Evolutionary conservation across 2,113 vertebrate species (phyloP).

Genomic region (Scytalopus superciliaris): DNA sequence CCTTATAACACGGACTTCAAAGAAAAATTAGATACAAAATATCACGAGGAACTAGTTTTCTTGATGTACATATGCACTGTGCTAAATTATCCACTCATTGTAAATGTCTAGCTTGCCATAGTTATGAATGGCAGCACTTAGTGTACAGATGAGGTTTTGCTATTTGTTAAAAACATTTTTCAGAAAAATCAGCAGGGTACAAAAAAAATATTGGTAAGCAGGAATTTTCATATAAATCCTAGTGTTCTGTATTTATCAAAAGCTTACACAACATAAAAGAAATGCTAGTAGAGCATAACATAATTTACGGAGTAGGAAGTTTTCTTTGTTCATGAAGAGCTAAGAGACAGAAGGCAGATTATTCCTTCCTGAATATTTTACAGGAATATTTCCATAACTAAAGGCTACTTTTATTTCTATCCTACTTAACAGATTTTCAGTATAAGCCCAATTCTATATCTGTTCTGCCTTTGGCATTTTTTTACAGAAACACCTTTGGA

Average conservation of each 20-base stretch:
- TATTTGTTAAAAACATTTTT: background rate
- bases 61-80: accelerated
- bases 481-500: background rate
- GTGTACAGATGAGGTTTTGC: background rate
- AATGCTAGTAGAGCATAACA: background rate
- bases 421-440: background rate
- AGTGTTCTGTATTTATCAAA: background rate
- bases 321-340: background rate
- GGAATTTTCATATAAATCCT: background rate
- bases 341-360: background rate
- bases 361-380: background rate
- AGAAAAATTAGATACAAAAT: background rate
- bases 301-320: background rate
- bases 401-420: background rate
- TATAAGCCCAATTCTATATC: background rate
- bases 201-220: background rate
- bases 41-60: background rate
- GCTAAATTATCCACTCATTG: background rate
- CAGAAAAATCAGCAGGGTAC: background rate
- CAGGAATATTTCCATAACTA: background rate
- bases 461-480: background rate
- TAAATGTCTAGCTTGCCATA: background rate
- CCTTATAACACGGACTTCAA: background rate
- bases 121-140: background rate
- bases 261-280: background rate